A percentile compares a stretch with the other conserved stretches of the same genome.
These are phyloP conservation scores for Melipona beecheii DNA, from an alignment of 2,888 invertebrate species.

Conservation along the genomic window DNA sequence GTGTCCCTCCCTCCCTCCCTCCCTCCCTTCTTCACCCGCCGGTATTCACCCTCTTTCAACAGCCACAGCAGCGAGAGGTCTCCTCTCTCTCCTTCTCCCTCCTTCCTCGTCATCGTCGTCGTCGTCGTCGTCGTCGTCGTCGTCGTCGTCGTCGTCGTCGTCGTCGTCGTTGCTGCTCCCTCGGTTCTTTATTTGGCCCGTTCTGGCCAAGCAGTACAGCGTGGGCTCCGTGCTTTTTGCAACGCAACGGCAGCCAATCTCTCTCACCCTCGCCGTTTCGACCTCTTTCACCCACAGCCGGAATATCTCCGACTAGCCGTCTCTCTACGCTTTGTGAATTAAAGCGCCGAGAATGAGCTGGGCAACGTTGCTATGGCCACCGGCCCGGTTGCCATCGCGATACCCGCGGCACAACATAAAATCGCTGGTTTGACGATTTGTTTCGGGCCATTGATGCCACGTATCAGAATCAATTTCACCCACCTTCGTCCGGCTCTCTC, in stretches of 20 bases:
- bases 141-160: not conserved
- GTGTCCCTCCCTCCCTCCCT: not conserved
- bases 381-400: conserved; percentile 82
- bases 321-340: conserved; percentile 75
- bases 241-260: conserved; percentile 3
- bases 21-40: not conserved
- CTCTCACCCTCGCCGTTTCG: conserved; percentile 68
- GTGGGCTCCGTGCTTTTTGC: conserved; percentile 16
- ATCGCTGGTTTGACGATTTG: conserved; percentile 82
- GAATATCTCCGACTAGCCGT: conserved; percentile 60
- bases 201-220: not conserved
- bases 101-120: not conserved
- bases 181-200: not conserved
- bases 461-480: conserved; percentile 74
- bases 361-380: conserved; percentile 73
- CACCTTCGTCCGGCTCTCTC: not conserved
- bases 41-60: conserved; percentile 4
- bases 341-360: conserved; percentile 75
- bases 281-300: conserved; percentile 76
- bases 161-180: not conserved
- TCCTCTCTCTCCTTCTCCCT: not conserved
- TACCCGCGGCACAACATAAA: conserved; percentile 81
- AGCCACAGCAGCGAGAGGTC: not conserved
- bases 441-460: conserved; percentile 81
- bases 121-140: too few species aligned